These are phyloP conservation scores for Diloba caeruleocephala DNA, from an alignment of 2,888 invertebrate genomes.

Conservation along the genomic window DNA sequence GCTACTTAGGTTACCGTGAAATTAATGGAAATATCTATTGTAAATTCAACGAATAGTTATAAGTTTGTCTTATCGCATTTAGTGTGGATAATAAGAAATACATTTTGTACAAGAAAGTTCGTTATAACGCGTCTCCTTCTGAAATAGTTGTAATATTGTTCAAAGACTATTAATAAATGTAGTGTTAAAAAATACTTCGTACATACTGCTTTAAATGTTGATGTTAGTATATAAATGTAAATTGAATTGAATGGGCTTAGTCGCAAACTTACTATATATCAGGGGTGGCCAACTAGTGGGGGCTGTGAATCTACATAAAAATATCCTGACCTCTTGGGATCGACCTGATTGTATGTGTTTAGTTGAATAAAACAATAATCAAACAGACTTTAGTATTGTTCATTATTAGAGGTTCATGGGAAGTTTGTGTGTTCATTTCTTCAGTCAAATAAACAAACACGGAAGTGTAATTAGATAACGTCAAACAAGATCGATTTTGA, in stretches of 20 bases:
- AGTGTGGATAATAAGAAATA: constrained; percentile 41
- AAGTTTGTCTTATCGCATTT: constrained; percentile 50
- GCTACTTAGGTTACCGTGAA: constrained; percentile 32
- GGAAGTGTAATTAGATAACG: no score
- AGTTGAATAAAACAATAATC: no score
- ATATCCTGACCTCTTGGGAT: no score
- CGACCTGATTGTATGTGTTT: no score
- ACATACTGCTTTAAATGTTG: constrained; percentile 20
- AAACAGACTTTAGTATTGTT: no score
- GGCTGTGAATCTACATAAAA: no score
- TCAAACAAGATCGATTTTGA: no score
- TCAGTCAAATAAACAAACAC: no score
- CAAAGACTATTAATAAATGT: constrained; percentile 10
- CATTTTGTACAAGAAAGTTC: constrained; percentile 48
- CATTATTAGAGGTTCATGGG: no score
- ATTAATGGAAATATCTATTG: constrained; percentile 29
- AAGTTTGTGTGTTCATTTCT: no score
- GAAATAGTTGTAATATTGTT: constrained; percentile 10
- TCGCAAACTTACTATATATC: no score
- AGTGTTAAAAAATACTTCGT: constrained; percentile 12
- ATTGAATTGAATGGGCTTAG: not conserved
- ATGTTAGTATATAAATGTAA: constrained; percentile 2
- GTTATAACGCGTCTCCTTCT: constrained; percentile 24
- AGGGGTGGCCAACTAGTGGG: no score
- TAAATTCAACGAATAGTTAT: constrained; percentile 52